A percentile compares a stretch with the other conserved stretches of the same genome.
phyloP scores from a whole-genome alignment of 2,888 invertebrate species.

The Sarcophaga carnaria region DNA sequence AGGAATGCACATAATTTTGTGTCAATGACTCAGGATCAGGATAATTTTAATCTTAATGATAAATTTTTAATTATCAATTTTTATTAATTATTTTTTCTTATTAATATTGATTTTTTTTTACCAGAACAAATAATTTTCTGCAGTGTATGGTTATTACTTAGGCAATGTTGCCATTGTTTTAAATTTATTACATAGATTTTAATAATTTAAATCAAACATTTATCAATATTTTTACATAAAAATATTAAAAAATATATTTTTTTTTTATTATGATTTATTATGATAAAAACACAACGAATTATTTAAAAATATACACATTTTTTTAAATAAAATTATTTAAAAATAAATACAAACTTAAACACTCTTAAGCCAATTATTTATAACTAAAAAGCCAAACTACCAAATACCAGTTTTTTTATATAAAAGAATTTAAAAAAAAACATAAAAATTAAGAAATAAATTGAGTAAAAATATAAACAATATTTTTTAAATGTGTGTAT shows the following conservation, averaged over 20 bases:
- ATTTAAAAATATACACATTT: constrained; percentile 15
- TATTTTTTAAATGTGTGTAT: constrained; percentile 65
- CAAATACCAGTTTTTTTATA: constrained; percentile 47
- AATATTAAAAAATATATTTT: not conserved
- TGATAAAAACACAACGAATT: constrained; percentile 42
- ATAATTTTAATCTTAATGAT: too few relatives aligned
- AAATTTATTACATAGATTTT: not conserved
- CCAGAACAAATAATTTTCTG: not conserved
- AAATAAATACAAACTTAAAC: not conserved
- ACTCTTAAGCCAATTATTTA: constrained; percentile 57
- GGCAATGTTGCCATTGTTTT: not conserved
- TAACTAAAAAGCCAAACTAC: constrained; percentile 55
- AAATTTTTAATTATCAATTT: not conserved
- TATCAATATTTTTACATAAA: constrained; percentile 18
- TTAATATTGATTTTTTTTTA: not conserved
- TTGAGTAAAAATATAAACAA: constrained; percentile 49
- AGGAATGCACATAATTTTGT: too few relatives aligned
- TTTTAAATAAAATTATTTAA: not conserved
- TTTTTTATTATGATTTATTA: not conserved
- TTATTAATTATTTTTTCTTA: not conserved
- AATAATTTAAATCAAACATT: not conserved
- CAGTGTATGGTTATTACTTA: not conserved
- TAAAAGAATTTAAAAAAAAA: constrained; percentile 24
- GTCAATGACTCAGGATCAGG: too few relatives aligned
- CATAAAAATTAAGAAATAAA: not conserved